A percentile compares a stretch with the other conserved stretches of the same genome.
Conservation (phyloP, 2,797 vertebrate species). For the Babyrousa celebensis region DNA sequence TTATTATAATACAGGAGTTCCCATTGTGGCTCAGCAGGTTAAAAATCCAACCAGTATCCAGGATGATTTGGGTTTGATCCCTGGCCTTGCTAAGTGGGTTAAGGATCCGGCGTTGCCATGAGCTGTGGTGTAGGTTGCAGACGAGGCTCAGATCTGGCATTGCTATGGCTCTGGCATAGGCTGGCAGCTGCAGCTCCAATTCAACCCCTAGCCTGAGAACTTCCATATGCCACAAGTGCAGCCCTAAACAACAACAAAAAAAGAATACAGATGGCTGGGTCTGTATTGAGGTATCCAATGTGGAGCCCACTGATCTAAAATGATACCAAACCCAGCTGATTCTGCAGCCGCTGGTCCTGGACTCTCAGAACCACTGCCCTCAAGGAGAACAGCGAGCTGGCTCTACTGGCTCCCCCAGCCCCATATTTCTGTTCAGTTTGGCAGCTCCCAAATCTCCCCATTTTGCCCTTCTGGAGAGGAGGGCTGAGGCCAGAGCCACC, state of each 20-base stretch:
- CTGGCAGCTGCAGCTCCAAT: no score
- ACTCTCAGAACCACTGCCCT: not conserved
- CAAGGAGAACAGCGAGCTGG: not conserved
- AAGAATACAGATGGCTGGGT: no score
- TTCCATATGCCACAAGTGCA: no score
- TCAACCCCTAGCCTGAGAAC: no score
- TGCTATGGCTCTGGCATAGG: no score
- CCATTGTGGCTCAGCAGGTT: no score
- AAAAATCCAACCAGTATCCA: no score
- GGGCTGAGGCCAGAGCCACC: not conserved
- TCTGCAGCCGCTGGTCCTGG: not conserved
- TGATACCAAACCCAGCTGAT: not conserved
- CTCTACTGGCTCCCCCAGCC: no score
- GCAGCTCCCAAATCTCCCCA: not conserved
- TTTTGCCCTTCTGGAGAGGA: not conserved
- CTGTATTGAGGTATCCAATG: not conserved
- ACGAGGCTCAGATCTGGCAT: no score
- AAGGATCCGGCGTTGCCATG: no score
- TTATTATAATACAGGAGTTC: not conserved
- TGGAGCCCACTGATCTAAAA: no score
- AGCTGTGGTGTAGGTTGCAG: no score
- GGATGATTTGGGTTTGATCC: not conserved
- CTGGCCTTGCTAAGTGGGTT: not conserved
- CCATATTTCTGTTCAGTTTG: not conserved
- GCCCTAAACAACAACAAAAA: not conserved